phyloP scores from a whole-genome alignment of 2,797 vertebrate species.

The Sebastes oblongus region DNA sequence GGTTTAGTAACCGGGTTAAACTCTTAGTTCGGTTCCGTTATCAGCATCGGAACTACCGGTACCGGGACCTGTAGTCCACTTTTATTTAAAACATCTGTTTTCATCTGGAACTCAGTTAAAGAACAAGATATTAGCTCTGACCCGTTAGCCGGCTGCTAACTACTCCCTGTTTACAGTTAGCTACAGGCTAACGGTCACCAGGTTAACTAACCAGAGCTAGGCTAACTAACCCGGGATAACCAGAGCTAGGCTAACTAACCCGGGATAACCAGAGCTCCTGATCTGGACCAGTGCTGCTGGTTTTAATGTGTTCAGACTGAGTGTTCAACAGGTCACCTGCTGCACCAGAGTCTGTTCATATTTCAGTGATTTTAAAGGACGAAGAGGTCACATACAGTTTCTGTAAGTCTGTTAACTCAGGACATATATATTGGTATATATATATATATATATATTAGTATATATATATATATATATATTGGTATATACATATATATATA shows the following conservation, averaged over 20 bases:
- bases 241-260: neutral
- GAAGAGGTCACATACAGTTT: neutral
- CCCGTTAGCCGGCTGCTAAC: neutral
- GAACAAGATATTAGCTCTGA: neutral
- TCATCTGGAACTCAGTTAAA: neutral
- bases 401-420: neutral
- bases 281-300: neutral
- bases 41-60: neutral
- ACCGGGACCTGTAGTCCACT: neutral
- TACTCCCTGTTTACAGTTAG: neutral
- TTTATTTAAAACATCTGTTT: neutral
- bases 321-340: neutral
- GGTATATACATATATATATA: no score
- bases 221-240: no score
- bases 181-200: neutral
- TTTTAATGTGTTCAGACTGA: neutral
- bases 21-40: neutral
- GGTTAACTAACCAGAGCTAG: neutral
- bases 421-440: no score
- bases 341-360: neutral
- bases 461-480: no score
- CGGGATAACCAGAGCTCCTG: no score
- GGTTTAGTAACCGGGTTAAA: neutral
- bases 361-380: neutral
- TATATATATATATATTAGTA: no score